phyloP scores from a whole-genome alignment of 2,113 vertebrate species.

The Myodes glareolus region DNA sequence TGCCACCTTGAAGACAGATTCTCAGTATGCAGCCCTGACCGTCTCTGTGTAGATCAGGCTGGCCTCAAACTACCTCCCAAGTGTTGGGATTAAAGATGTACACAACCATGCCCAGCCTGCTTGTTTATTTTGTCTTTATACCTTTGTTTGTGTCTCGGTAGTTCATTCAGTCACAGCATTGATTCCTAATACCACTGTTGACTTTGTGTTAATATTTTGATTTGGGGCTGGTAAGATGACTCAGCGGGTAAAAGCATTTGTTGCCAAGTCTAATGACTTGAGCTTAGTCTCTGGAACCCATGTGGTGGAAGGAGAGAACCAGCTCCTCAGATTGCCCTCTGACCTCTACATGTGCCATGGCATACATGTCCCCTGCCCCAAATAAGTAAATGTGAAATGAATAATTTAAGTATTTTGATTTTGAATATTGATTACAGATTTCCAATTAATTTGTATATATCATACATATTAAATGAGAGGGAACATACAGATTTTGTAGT shows the following conservation, averaged over 20 bases:
- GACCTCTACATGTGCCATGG: neutral
- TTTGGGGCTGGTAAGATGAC: neutral
- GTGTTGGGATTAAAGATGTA: neutral
- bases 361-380: neutral
- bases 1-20: neutral
- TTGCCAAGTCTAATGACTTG: neutral
- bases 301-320: neutral
- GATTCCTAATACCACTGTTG: conserved; percentile 11
- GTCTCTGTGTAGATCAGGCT: neutral
- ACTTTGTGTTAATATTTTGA: neutral
- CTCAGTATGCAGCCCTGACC: neutral
- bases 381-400: neutral
- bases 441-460: neutral
- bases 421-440: conserved; percentile 13
- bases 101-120: neutral
- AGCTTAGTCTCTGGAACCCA: neutral
- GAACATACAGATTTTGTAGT: neutral
- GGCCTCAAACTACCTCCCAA: neutral
- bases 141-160: neutral
- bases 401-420: conserved; percentile 11
- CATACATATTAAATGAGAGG: neutral
- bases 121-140: neutral
- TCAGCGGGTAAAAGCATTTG: neutral
- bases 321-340: neutral
- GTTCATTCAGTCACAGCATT: neutral